Conservation (phyloP, 2,797 vertebrate genomes). For the Gambelia wislizenii region DNA sequence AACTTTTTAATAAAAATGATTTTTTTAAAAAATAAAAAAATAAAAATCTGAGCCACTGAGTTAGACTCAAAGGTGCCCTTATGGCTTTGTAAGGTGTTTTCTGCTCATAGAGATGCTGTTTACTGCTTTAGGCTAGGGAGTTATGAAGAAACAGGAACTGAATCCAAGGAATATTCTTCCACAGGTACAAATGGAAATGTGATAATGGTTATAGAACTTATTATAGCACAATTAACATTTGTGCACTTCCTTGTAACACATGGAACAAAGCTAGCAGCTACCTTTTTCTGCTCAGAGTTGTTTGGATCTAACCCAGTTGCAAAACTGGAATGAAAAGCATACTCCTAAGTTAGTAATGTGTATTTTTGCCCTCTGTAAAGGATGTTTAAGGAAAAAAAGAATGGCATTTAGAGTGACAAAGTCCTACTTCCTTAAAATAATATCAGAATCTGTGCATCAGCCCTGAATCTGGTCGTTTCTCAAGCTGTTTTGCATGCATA, state of each 20-base stretch:
- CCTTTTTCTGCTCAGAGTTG: background rate
- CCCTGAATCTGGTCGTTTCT: too few species aligned
- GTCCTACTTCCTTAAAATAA: background rate
- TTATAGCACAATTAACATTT: background rate
- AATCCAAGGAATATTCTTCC: background rate
- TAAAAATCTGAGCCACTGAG: too few species aligned
- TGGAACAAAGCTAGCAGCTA: background rate
- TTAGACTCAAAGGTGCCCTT: background rate
- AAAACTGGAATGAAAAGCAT: background rate
- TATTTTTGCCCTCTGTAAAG: background rate
- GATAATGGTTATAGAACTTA: background rate
- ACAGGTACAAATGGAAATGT: background rate
- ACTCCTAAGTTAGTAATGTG: background rate
- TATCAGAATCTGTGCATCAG: background rate
- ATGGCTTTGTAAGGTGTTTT: background rate
- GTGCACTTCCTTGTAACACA: background rate
- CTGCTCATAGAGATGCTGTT: background rate
- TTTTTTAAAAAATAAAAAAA: too few species aligned
- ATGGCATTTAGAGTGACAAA: background rate
- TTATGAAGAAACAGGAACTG: background rate
- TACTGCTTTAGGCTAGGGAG: background rate
- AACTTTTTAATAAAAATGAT: too few species aligned
- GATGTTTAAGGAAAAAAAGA: background rate
- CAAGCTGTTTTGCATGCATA: background rate
- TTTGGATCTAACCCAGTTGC: background rate